Evolutionary conservation across 2,113 vertebrate species (phyloP), one percentile per base, ranked within the genome.

Genomic region (Phylloscopus trochiloides): DNA sequence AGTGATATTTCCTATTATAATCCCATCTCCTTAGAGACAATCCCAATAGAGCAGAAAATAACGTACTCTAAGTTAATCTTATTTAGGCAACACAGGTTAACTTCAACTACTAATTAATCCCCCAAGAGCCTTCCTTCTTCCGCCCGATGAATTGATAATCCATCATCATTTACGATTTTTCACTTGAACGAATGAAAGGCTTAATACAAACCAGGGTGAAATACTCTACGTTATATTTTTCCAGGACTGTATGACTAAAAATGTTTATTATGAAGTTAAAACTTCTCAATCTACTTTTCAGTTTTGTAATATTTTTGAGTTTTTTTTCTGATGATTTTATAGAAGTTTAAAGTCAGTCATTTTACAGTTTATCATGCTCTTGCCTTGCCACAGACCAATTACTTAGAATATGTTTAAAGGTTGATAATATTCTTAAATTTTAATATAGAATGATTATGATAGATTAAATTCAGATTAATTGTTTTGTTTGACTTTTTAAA

Each of bases 11-110:
- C 31, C 65, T 36, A 61, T 20, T 58, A 47, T 8, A 76, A 54
- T 81, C 24, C 17, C 59, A 47, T 42, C 51, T 78, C 32, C 63
- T 82, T 32, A 61, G 54, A 82, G 26, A 81, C 65, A 73, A 84
- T 79, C 34, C n/a, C 61, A 94, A 28, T 32, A 71, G 73, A 96
- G 90, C 73, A 92, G 70, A 96, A 95, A 92, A 93, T 77, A 24
- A 86, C 57, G 92, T 72, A 8, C 11, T 43, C 63, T 40, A 73
- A 81, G 24, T 86, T 84, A 11, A 84, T 86, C 34, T 92, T 89
- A 63, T 80, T 95, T 50, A 71, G 42, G 59, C 40, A 87, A 80
- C 54, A 67, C n/a, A 66, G 36, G 65, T 94, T 94, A 85, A 59
- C 71, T 85, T 81, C 75, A 73, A 70, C 75, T 73, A 84, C 8